phyloP scores from a whole-genome alignment of 2,113 vertebrate species.

The Bucco capensis region DNA sequence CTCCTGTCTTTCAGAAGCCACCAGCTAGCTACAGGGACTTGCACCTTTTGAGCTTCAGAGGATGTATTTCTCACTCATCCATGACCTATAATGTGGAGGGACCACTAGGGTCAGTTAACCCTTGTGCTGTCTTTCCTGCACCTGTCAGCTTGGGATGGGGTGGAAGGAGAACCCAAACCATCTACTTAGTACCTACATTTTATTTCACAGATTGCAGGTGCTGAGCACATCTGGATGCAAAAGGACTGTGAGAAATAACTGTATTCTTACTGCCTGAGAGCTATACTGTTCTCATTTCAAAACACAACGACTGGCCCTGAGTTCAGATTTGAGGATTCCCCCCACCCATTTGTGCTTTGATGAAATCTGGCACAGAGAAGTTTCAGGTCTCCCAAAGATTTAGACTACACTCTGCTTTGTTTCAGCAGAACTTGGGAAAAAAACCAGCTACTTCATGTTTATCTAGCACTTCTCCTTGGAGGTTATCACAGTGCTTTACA shows the following conservation, averaged over 20 bases:
- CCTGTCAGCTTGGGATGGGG: background rate
- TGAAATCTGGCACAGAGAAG: background rate
- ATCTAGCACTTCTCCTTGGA: conserved; percentile 22
- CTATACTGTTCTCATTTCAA: background rate
- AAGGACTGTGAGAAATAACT: background rate
- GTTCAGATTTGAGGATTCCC: background rate
- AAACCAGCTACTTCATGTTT: background rate
- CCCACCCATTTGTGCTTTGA: background rate
- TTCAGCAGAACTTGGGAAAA: background rate
- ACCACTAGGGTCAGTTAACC: background rate
- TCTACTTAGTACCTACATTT: background rate
- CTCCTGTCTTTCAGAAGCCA: background rate
- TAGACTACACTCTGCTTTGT: background rate
- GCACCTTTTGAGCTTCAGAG: background rate
- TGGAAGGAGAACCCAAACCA: background rate
- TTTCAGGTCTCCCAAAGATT: background rate
- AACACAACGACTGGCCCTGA: background rate
- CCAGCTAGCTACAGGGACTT: background rate
- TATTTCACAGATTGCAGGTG: background rate
- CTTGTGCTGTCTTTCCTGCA: background rate
- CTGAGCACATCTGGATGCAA: background rate
- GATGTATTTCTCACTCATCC: background rate
- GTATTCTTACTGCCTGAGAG: background rate
- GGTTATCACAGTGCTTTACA: background rate
- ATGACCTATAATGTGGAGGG: too few relatives aligned